Evolutionary conservation across 2,888 invertebrate species (phyloP).

Genomic region (Orchestes rusci): DNA sequence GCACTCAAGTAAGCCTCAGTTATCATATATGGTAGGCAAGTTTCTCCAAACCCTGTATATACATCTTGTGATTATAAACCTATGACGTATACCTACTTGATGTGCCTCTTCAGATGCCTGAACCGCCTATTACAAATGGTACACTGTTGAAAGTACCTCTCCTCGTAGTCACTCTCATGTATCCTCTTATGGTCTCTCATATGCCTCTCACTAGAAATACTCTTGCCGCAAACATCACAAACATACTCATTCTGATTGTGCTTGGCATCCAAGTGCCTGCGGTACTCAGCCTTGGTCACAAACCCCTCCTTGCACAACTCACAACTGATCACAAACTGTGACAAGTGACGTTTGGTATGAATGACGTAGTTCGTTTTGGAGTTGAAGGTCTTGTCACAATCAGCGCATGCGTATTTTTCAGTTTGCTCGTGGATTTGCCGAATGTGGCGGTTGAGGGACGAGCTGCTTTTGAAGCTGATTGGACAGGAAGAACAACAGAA

Average conservation of each 20-base stretch:
- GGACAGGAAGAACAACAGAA: slow-evolving; percentile 41
- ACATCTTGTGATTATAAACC: too few relatives aligned
- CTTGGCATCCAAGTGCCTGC: slow-evolving; percentile 21
- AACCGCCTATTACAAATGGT: slow-evolving; percentile 21
- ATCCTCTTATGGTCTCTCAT: slow-evolving; percentile 16
- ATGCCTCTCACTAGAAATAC: slow-evolving; percentile 19
- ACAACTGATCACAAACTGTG: slow-evolving; percentile 26
- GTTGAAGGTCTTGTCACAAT: slow-evolving; percentile 18
- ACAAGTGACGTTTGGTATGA: slow-evolving; percentile 13
- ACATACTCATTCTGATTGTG: slow-evolving; percentile 17
- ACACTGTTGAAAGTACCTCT: slow-evolving; percentile 20
- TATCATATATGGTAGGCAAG: too few relatives aligned
- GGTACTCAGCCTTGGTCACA: slow-evolving; percentile 24
- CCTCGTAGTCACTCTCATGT: slow-evolving; percentile 18
- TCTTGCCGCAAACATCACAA: slow-evolving; percentile 20
- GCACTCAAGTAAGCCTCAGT: too few relatives aligned
- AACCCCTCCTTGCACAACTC: slow-evolving; percentile 35
- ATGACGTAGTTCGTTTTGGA: slow-evolving; percentile 19
- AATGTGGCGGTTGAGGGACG: slow-evolving; percentile 15
- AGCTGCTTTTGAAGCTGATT: slow-evolving; percentile 14
- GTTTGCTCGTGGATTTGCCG: slow-evolving; percentile 15
- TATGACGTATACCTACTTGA: too few relatives aligned
- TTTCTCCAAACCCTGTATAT: too few relatives aligned
- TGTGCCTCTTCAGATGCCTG: slow-evolving; percentile 21
- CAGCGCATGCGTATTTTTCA: slow-evolving; percentile 8